Base-by-base conservation (phyloP, 1,140 invertebrate species). In the Euschistus heros region DNA sequence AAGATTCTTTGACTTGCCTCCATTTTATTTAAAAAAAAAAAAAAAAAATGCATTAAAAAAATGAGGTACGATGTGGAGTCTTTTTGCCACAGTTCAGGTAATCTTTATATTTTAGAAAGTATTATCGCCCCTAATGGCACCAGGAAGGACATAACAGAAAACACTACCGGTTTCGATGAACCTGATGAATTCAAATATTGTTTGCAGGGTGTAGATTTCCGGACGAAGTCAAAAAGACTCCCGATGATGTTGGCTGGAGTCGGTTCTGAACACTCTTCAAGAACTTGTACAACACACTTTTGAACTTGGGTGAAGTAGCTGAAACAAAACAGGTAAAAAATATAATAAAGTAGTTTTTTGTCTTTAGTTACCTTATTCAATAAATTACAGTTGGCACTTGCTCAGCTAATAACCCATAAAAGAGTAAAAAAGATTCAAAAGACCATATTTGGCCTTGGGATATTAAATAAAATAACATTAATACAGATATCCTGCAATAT, bases 161-260 rank as follows among this genome's bases (percentile, higher is more conserved):
- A 57, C 14, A 57, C 54, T 24, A 57, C 14, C 4, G 54, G 8
- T 24, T 26, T 57, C 8, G 33, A 37, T 6, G 54, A 57, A 2
- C 54, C 54, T 24, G 20, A 17, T 24, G 18, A 8, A 24, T 59
- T 55, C n/a, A 30, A 33, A 57, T 60, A 69, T 30, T 67, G 47
- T 14, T 27, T 22, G 46, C 88, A 90, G 0, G 86, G 86, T 14
- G 85, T 87, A 14, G 81, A 79, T 71, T 84, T 84, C 52, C 80
- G 81, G 0, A 88, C 77, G 66, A 83, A 89, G 54, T 84, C 86
- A 70, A 91, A 87, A 42, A 90, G 77, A 2, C 87, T 84, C 61
- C 89, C 86, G 0, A 87, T 79, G 24, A 91, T 83, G 70, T 91
- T 91, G 24, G 85, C 86, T 0, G 88, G 85, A 0, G 88, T 89